phyloP scores from a whole-genome alignment of 2,113 vertebrate species.

The Antechinus flavipes region DNA sequence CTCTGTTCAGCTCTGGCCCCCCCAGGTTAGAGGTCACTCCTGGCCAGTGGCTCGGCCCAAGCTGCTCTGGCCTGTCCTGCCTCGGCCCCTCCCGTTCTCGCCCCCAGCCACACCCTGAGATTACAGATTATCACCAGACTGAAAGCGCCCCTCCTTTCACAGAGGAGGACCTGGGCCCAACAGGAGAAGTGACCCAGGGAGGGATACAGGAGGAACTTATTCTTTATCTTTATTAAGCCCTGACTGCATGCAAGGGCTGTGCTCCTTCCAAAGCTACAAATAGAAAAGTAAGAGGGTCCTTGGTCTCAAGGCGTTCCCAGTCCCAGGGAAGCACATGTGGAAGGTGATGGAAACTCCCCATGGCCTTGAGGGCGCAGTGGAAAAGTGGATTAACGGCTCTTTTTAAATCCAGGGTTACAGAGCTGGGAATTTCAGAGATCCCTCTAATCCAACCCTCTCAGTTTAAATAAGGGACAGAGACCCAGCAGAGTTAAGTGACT shows the following conservation, averaged over 20 bases:
- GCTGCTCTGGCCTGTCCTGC: not conserved
- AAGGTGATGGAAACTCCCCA: not conserved
- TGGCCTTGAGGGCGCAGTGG: not conserved
- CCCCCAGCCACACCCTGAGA: not conserved
- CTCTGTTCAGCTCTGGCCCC: no score
- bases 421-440: not conserved
- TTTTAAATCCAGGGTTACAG: not conserved
- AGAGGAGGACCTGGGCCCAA: not conserved
- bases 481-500: not conserved
- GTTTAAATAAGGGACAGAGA: not conserved
- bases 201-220: no score
- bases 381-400: not conserved
- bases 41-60: no score
- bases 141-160: not conserved
- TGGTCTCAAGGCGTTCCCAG: not conserved
- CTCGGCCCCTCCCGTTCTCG: not conserved
- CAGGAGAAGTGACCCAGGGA: not conserved
- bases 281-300: not conserved
- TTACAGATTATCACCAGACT: not conserved
- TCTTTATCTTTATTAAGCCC: not conserved
- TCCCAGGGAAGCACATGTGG: not conserved
- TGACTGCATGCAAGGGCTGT: not conserved
- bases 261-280: not conserved
- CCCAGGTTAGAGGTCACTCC: no score
- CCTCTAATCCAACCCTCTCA: not conserved